Percentiles rank a stretch among this genome's conserved stretches.
Evolutionary conservation across 2,888 invertebrate species (phyloP).

Genomic region (Trichopria drosophilae): DNA sequence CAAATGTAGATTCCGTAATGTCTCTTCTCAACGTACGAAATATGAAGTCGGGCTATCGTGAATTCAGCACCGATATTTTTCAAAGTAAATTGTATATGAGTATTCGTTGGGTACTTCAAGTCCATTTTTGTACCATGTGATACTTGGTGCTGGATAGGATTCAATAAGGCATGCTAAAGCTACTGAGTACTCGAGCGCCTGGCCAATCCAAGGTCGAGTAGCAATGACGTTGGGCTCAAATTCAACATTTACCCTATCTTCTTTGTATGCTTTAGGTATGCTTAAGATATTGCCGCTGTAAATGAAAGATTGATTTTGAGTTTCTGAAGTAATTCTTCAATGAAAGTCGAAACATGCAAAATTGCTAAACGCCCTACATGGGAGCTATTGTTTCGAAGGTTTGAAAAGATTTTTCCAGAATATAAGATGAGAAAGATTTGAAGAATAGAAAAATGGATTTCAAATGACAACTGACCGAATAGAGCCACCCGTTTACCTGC

Average conservation of each 20-base stretch:
- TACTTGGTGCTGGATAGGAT: background rate
- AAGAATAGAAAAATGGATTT: too few species aligned
- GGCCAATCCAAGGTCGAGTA: conserved; percentile 1
- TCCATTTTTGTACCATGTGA: conserved; percentile 6
- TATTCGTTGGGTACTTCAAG: conserved; percentile 2
- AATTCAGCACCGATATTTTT: conserved; percentile 10
- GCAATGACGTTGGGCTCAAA: conserved; percentile 4
- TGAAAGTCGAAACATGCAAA: too few species aligned
- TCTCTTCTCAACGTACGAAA: background rate
- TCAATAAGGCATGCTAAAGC: conserved; percentile 5
- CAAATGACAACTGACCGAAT: too few species aligned
- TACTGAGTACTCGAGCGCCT: background rate
- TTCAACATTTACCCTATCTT: background rate
- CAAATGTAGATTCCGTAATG: conserved; percentile 25
- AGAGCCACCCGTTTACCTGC: too few species aligned
- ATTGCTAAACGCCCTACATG: too few species aligned
- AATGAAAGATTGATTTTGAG: too few species aligned
- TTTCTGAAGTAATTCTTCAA: too few species aligned
- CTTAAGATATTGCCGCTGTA: too few species aligned
- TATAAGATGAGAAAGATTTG: too few species aligned
- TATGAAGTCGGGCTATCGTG: background rate
- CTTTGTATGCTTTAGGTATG: too few species aligned
- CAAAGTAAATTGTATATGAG: background rate
- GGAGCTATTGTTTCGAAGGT: too few species aligned
- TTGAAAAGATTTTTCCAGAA: too few species aligned